These are phyloP conservation scores for Oreonectes daqikongensis DNA, from an alignment of 2,797 vertebrate genomes.

Conservation along the genomic window DNA sequence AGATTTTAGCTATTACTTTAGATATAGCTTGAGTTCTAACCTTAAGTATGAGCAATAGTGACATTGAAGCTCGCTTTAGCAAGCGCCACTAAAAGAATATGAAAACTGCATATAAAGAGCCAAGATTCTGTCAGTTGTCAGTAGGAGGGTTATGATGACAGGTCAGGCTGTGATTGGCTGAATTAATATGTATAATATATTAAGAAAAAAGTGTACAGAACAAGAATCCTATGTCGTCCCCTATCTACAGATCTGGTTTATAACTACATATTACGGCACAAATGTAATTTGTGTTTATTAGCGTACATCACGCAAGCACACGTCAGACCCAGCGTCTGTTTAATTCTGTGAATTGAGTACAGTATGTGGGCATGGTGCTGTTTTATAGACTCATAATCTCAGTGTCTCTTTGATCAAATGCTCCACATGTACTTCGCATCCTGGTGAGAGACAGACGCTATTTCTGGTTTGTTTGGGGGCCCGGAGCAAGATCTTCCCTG, in stretches of 20 bases:
- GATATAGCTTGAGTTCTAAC: not conserved
- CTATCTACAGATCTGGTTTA: not conserved
- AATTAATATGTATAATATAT: too few species aligned
- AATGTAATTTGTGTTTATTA: slow-evolving; percentile 32
- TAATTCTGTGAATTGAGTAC: slow-evolving; percentile 10
- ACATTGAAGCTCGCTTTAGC: not conserved
- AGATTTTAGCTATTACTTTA: not conserved
- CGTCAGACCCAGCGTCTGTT: slow-evolving; percentile 7
- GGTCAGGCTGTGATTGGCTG: slow-evolving; percentile 13
- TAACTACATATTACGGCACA: not conserved
- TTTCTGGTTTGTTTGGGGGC: slow-evolving; percentile 43
- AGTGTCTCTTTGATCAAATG: slow-evolving; percentile 44
- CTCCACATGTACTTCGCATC: slow-evolving; percentile 29
- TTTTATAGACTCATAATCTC: slow-evolving; percentile 34
- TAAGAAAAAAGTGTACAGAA: too few species aligned
- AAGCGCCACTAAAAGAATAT: not conserved
- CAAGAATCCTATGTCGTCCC: too few species aligned
- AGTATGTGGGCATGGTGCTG: slow-evolving; percentile 12
- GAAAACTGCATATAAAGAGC: not conserved
- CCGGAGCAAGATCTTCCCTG: slow-evolving; percentile 24
- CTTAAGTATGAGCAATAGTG: not conserved
- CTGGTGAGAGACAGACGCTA: slow-evolving; percentile 44
- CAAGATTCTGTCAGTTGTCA: not conserved
- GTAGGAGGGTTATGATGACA: not conserved
- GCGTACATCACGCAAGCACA: slow-evolving; percentile 4